Conservation (phyloP, 2,113 vertebrate species). For the Rhinoderma darwinii region DNA sequence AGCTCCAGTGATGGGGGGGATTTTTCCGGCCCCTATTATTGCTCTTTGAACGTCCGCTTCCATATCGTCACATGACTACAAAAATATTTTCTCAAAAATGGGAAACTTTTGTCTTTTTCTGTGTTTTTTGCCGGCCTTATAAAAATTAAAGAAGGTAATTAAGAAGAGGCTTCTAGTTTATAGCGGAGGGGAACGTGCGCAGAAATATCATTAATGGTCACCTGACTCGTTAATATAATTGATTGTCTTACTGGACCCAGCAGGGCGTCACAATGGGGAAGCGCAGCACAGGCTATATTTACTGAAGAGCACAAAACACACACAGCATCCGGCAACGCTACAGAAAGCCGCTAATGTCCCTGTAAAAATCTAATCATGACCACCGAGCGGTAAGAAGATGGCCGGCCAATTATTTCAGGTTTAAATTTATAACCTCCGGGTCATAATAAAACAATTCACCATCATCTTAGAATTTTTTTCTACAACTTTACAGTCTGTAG, state of each 20-base stretch:
- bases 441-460: background rate
- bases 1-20: too few relatives aligned
- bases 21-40: background rate
- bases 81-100: background rate
- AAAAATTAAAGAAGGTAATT: constrained; percentile 7
- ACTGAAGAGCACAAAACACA: constrained; percentile 4
- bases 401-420: background rate
- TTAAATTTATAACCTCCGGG: background rate
- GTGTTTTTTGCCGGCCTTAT: background rate
- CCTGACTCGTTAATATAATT: constrained; percentile 22
- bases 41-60: background rate
- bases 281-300: background rate
- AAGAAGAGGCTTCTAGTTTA: background rate
- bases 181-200: background rate
- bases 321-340: background rate
- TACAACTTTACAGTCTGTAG: background rate
- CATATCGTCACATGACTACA: background rate
- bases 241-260: constrained; percentile 23
- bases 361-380: background rate
- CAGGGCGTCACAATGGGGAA: constrained; percentile 21
- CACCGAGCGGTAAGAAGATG: background rate
- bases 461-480: background rate
- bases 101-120: background rate
- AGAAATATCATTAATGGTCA: constrained; percentile 17
- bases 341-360: background rate